Conservation (phyloP, 2,888 invertebrate genomes). For the Trissolcus japonicus region DNA sequence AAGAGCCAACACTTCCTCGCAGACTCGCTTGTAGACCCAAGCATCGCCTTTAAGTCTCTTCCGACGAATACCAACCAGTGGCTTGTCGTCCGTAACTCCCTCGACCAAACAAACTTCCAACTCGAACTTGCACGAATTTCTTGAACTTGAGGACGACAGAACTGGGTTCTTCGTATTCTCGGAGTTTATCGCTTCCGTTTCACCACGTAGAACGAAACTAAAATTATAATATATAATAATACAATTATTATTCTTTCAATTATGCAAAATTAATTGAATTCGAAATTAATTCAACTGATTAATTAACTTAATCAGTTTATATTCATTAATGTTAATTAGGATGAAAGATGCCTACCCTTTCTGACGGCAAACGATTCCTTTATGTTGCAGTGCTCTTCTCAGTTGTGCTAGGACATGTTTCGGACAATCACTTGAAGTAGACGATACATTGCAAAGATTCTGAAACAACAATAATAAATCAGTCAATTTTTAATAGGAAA, state of each 20-base stretch:
- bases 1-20: slow-evolving; percentile 83
- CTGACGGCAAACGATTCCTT: slow-evolving; percentile 81
- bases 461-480: slow-evolving; percentile 22
- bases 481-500: slow-evolving; percentile 4
- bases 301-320: too few species aligned
- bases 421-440: slow-evolving; percentile 82
- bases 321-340: too few species aligned
- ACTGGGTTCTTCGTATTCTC: slow-evolving; percentile 60
- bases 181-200: slow-evolving; percentile 76
- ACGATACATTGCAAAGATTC: slow-evolving; percentile 85
- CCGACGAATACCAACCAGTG: slow-evolving; percentile 81
- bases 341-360: slow-evolving; percentile 80
- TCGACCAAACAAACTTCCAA: slow-evolving; percentile 82
- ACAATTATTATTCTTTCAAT: too few species aligned
- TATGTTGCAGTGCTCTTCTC: slow-evolving; percentile 79
- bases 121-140: slow-evolving; percentile 81
- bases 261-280: too few species aligned
- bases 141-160: slow-evolving; percentile 64
- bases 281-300: too few species aligned
- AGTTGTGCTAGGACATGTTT: slow-evolving; percentile 81
- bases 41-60: slow-evolving; percentile 87
- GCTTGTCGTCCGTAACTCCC: slow-evolving; percentile 70
- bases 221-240: too few species aligned
- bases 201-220: slow-evolving; percentile 83
- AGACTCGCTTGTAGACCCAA: slow-evolving; percentile 88